A percentile compares a stretch with the other conserved stretches of the same genome.
phyloP scores from a whole-genome alignment of 2,888 invertebrate genomes.

The Drosophila maculinotata region DNA sequence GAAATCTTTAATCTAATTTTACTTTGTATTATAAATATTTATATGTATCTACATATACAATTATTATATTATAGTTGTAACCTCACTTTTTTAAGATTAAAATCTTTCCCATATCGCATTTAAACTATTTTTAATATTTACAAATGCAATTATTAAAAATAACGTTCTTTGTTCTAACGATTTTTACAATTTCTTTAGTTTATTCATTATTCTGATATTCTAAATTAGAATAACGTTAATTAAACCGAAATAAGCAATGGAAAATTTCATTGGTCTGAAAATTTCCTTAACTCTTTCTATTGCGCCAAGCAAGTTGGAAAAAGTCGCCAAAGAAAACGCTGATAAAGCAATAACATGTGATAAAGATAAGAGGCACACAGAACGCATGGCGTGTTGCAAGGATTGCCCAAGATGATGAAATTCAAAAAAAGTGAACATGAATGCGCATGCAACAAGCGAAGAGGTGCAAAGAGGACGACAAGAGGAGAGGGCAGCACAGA shows the following conservation, averaged over 20 bases:
- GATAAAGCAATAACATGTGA: conserved; percentile 25
- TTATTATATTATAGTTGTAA: too few species aligned
- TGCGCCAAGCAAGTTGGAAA: neutral
- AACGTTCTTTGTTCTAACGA: neutral
- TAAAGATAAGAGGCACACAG: conserved; percentile 25
- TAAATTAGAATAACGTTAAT: too few species aligned
- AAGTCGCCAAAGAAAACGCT: conserved; percentile 6
- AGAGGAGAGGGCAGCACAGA: conserved; percentile 24
- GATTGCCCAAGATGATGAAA: conserved; percentile 70
- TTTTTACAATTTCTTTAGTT: too few species aligned
- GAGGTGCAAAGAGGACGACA: conserved; percentile 10
- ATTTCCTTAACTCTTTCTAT: neutral
- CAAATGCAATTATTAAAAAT: too few species aligned
- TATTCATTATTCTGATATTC: too few species aligned
- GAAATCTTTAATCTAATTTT: too few species aligned
- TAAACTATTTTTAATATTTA: neutral
- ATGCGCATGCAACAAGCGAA: conserved; percentile 61
- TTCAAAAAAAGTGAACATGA: conserved; percentile 64
- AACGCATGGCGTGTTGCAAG: conserved; percentile 43
- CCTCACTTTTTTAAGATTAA: neutral
- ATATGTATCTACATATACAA: too few species aligned
- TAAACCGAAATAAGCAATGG: too few species aligned
- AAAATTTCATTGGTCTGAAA: neutral
- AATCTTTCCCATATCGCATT: neutral
- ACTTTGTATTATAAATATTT: too few species aligned